These are phyloP conservation scores for Nasalis larvatus DNA, from an alignment of 2,113 vertebrate genomes.

Conservation along the genomic window DNA sequence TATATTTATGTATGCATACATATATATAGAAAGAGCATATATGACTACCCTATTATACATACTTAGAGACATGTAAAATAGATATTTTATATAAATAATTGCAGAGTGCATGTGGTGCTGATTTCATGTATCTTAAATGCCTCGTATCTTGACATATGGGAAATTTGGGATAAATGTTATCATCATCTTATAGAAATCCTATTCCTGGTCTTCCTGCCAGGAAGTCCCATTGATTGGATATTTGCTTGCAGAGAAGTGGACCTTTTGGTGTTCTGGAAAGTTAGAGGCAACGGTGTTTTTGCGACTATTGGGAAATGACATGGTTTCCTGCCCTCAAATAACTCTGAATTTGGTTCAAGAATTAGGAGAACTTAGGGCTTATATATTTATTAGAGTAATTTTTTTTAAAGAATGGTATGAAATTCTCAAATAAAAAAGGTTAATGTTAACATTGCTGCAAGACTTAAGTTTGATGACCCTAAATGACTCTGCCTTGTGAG, in stretches of 20 bases:
- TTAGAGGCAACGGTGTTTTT: background rate
- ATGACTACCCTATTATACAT: background rate
- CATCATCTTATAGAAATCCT: background rate
- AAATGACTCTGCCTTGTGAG: background rate
- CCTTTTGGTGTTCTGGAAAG: background rate
- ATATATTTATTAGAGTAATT: background rate
- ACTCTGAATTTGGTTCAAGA: background rate
- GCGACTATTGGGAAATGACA: background rate
- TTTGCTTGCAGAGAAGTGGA: background rate
- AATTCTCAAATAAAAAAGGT: background rate
- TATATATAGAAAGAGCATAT: background rate
- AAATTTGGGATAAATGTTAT: background rate
- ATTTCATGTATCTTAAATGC: background rate
- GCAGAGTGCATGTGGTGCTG: background rate
- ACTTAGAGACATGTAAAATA: background rate
- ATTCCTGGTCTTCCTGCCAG: background rate
- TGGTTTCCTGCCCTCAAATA: background rate
- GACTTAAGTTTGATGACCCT: background rate
- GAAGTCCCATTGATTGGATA: background rate
- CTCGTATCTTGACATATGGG: background rate
- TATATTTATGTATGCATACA: background rate
- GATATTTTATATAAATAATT: background rate
- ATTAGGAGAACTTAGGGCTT: background rate
- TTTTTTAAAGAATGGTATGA: background rate
- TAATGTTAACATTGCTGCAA: background rate